Conservation (phyloP, 2,113 vertebrate genomes). For the Carettochelys insculpta region DNA sequence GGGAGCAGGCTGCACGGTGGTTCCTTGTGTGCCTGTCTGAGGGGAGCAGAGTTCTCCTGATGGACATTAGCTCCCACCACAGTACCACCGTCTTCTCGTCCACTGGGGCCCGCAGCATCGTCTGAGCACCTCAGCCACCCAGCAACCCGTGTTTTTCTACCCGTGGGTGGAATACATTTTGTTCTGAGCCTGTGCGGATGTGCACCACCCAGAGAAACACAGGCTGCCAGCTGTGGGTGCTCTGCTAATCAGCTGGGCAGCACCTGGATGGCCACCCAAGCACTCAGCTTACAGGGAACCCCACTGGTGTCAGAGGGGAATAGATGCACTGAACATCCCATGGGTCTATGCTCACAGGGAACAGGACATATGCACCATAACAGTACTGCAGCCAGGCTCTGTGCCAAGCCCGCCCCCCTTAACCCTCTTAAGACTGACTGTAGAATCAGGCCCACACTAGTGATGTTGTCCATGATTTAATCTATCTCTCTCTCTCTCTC, state of each 20-base stretch:
- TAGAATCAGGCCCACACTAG: neutral
- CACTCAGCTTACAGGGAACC: too few relatives aligned
- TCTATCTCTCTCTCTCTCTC: neutral
- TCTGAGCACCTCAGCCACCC: neutral
- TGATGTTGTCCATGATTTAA: neutral
- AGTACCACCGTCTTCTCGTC: neutral
- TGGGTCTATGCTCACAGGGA: neutral
- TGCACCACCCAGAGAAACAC: too few relatives aligned
- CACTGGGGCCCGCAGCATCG: too few relatives aligned
- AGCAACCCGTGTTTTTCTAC: too few relatives aligned
- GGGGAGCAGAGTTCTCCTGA: fast-evolving
- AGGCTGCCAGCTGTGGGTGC: too few relatives aligned
- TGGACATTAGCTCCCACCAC: neutral
- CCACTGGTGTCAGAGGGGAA: too few relatives aligned
- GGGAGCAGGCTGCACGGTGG: neutral
- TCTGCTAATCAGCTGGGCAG: too few relatives aligned
- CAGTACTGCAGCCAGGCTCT: neutral
- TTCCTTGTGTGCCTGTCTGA: neutral
- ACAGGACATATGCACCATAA: neutral
- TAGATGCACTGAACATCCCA: neutral
- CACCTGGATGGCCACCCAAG: too few relatives aligned
- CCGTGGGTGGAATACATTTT: too few relatives aligned
- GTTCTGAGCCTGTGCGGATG: too few relatives aligned
- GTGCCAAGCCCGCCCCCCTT: neutral
- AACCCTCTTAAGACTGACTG: too few relatives aligned